Percentiles rank a stretch among this genome's conserved stretches.
Conservation (phyloP, 2,797 vertebrate species). For the Rhinophrynus dorsalis region DNA sequence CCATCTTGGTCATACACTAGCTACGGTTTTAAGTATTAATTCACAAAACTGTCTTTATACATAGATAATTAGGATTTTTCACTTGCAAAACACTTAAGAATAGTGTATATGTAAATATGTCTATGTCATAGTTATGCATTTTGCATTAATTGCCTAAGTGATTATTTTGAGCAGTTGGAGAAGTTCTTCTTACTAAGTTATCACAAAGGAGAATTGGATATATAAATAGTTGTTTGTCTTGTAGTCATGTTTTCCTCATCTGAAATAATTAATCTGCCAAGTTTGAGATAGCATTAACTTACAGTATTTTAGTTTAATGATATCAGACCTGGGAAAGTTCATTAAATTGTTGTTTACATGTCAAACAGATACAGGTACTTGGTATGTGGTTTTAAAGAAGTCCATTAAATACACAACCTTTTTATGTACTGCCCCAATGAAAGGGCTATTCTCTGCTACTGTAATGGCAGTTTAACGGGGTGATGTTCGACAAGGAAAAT, state of each 20-base stretch:
- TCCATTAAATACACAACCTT: neutral
- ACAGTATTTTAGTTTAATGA: neutral
- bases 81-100: neutral
- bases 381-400: neutral
- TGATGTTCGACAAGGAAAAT: too few relatives aligned
- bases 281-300: constrained; percentile 16
- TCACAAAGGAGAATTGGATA: neutral
- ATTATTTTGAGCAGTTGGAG: neutral
- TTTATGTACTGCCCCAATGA: too few relatives aligned
- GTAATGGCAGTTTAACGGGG: too few relatives aligned
- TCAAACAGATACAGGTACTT: neutral
- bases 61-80: neutral
- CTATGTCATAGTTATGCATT: neutral
- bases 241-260: neutral
- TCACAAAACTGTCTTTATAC: neutral
- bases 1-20: too few relatives aligned
- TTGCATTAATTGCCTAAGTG: neutral
- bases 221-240: constrained; percentile 8
- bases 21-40: too few relatives aligned
- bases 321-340: constrained; percentile 1
- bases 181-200: neutral
- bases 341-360: constrained; percentile 10
- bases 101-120: neutral
- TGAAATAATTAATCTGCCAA: constrained; percentile 19
- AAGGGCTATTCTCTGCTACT: too few relatives aligned